Conservation (phyloP, 2,888 invertebrate species). For the Ypsolopha sequella region DNA sequence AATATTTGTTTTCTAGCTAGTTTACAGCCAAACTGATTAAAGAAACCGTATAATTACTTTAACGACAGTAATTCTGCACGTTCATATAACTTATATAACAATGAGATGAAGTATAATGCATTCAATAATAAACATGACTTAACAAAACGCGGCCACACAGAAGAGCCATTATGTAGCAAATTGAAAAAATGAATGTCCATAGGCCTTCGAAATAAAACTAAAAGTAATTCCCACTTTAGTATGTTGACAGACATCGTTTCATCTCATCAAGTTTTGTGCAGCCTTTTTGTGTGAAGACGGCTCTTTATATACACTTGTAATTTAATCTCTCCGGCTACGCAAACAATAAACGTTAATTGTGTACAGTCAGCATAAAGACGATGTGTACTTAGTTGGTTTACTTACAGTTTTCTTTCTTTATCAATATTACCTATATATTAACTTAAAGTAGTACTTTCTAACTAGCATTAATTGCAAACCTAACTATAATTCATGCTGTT, state of each 20-base stretch:
- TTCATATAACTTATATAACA: not conserved
- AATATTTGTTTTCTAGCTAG: not conserved
- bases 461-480: no score
- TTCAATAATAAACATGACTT: not conserved
- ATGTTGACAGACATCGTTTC: not conserved
- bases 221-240: not conserved
- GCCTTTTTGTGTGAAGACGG: not conserved
- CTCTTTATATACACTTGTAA: not conserved
- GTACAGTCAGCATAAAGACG: not conserved
- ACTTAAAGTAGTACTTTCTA: no score
- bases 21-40: slow-evolving; percentile 11
- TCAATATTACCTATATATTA: no score
- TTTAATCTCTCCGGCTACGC: not conserved
- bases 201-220: not conserved
- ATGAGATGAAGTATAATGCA: not conserved
- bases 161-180: slow-evolving; percentile 1
- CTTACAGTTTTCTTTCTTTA: no score
- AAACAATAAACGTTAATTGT: not conserved
- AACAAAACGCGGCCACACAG: slow-evolving; percentile 1
- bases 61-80: not conserved
- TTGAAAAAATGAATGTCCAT: slow-evolving; percentile 1
- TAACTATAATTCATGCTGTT: no score
- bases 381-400: not conserved
- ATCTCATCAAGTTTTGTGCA: not conserved
- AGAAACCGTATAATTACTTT: not conserved